Conservation (phyloP, 1,140 invertebrate genomes). For the Drosophila lacteicornis region DNA sequence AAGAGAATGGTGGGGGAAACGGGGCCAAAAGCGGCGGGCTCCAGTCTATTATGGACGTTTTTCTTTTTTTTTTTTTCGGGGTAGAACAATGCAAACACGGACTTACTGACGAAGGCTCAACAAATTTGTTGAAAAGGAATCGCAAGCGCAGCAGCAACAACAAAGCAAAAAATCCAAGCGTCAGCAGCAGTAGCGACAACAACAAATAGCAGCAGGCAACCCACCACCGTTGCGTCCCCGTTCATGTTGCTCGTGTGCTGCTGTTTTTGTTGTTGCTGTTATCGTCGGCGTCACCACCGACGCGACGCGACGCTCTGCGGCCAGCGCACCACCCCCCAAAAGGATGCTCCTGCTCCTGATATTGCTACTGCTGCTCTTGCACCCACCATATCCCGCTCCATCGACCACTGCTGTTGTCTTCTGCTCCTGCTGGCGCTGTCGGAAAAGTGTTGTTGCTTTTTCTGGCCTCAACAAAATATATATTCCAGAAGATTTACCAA, state of each 20-base stretch:
- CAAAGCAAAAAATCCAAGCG: constrained; percentile 52
- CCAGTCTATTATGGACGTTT: constrained; percentile 63
- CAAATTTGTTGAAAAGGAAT: constrained; percentile 81
- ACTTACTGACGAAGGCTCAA: constrained; percentile 66
- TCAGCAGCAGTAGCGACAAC: constrained; percentile 56
- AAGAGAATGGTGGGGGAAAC: constrained; percentile 13
- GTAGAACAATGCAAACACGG: constrained; percentile 74
- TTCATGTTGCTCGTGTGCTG: constrained; percentile 9
- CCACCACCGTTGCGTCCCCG: constrained; percentile 42
- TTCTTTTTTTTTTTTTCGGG: constrained; percentile 31
- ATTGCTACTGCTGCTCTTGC: constrained; percentile 16
- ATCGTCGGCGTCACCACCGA: constrained; percentile 60
- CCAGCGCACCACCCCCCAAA: constrained; percentile 46
- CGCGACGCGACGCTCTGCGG: constrained; percentile 36
- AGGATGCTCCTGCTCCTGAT: constrained; percentile 42
- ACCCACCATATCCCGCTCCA: constrained; percentile 2
- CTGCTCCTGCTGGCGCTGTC: constrained; percentile 69
- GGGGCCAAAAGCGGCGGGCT: constrained; percentile 17
- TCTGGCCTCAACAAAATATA: constrained; percentile 4
- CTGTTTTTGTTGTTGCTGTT: constrained; percentile 28
- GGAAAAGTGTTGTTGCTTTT: constrained; percentile 55
- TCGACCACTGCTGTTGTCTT: constrained; percentile 29
- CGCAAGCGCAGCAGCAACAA: constrained; percentile 61
- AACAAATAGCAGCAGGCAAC: constrained; percentile 38
- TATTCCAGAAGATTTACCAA: not conserved